Conservation (phyloP, 2,113 vertebrate genomes). For the Pangasianodon gigas region DNA sequence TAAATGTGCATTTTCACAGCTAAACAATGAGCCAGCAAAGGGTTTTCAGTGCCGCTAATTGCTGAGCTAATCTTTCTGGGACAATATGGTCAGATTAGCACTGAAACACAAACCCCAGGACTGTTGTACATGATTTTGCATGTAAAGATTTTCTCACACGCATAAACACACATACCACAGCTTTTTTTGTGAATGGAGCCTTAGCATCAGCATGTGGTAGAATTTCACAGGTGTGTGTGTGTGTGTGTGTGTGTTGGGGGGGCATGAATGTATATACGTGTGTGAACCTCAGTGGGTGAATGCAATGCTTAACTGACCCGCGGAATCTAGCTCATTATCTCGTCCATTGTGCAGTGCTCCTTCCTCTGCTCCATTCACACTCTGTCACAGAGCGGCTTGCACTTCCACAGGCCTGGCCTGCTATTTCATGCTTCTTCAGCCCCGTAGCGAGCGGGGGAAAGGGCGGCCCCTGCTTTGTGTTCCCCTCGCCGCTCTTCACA, state of each 20-base stretch:
- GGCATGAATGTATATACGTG: constrained; percentile 24
- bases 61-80: constrained; percentile 24
- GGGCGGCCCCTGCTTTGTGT: constrained; percentile 75
- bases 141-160: constrained; percentile 39
- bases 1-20: constrained; percentile 31
- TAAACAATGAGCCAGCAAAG: constrained; percentile 20
- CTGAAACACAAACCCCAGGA: constrained; percentile 25
- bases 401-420: constrained; percentile 82
- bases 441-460: constrained; percentile 78
- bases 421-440: constrained; percentile 82
- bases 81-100: constrained; percentile 31
- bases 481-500: constrained; percentile 76
- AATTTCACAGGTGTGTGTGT: constrained; percentile 38
- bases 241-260: neutral
- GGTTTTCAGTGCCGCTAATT: constrained; percentile 15
- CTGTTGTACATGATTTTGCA: constrained; percentile 15
- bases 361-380: constrained; percentile 79
- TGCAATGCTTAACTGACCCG: constrained; percentile 82
- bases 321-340: constrained; percentile 82
- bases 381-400: constrained; percentile 78
- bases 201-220: neutral
- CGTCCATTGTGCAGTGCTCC: constrained; percentile 73
- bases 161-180: constrained; percentile 18
- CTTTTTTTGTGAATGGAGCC: constrained; percentile 31
- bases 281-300: constrained; percentile 64